Evolutionary conservation across 2,113 vertebrate genomes (phyloP).

Genomic region (Sterna hirundo): DNA sequence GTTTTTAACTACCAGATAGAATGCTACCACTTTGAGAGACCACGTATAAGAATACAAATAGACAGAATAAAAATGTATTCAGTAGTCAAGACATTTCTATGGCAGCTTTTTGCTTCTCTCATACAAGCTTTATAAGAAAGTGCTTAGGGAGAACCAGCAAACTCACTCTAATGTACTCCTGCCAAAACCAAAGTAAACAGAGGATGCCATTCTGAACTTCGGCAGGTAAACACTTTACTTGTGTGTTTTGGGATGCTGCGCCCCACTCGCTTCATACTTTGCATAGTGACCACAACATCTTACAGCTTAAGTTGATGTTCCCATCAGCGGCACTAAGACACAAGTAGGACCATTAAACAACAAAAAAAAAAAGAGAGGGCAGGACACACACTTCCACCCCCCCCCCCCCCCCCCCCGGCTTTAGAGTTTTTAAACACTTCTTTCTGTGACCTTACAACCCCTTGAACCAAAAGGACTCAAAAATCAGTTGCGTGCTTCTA

Average conservation of each 20-base stretch:
- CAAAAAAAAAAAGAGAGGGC: no score
- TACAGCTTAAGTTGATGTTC: neutral
- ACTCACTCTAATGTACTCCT: neutral
- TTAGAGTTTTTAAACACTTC: neutral
- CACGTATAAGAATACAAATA: neutral
- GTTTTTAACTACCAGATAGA: neutral
- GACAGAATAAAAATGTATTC: neutral
- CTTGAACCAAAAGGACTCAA: neutral
- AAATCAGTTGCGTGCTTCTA: neutral
- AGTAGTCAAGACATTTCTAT: neutral
- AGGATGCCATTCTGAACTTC: neutral
- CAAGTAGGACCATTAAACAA: neutral
- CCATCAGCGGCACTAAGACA: neutral
- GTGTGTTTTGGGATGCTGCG: neutral
- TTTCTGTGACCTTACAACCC: neutral
- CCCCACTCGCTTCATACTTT: neutral
- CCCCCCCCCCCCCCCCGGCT: neutral
- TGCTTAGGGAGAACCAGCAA: neutral
- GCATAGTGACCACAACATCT: neutral
- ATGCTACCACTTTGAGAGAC: neutral
- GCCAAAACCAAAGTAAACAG: neutral
- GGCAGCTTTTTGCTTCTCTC: neutral
- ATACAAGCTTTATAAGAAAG: neutral
- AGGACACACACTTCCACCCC: neutral
- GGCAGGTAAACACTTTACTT: neutral